These are phyloP conservation scores for Antheraea assamensis DNA, from an alignment of 2,888 invertebrate species.

Conservation along the genomic window DNA sequence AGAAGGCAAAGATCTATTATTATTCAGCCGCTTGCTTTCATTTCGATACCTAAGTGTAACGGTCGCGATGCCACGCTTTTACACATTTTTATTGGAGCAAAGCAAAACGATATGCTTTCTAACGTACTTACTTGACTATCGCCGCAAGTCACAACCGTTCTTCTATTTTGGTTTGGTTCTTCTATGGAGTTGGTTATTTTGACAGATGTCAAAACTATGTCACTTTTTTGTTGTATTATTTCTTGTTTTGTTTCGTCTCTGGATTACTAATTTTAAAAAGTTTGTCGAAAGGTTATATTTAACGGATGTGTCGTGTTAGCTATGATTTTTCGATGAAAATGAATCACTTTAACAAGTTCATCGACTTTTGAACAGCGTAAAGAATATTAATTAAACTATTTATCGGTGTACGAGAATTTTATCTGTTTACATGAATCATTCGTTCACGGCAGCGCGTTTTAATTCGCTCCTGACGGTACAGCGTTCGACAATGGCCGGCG, in stretches of 20 bases:
- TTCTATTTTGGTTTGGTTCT: too few species aligned
- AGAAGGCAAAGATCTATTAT: constrained; percentile 35
- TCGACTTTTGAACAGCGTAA: constrained; percentile 21
- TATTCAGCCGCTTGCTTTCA: constrained; percentile 41
- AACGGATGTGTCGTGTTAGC: not conserved
- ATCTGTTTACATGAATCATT: constrained; percentile 19
- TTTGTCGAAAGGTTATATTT: not conserved
- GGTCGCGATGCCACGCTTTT: constrained; percentile 55
- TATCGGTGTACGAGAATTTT: constrained; percentile 18
- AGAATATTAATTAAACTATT: constrained; percentile 25
- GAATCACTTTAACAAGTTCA: constrained; percentile 24
- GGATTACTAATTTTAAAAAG: not conserved
- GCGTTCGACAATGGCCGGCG: constrained; percentile 18
- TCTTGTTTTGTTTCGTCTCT: not conserved
- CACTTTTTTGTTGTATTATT: constrained; percentile 4
- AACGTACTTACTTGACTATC: constrained; percentile 42
- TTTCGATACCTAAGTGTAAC: constrained; percentile 49
- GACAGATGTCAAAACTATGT: constrained; percentile 23
- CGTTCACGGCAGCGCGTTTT: constrained; percentile 5
- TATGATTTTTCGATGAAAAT: constrained; percentile 7
- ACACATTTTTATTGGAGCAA: constrained; percentile 69
- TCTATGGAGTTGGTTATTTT: constrained; percentile 13
- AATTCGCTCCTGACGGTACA: constrained; percentile 7
- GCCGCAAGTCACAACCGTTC: constrained; percentile 25
- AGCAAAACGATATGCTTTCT: constrained; percentile 71